These are phyloP conservation scores for Ypsolopha sequella DNA, from an alignment of 2,888 invertebrate species.

Conservation along the genomic window DNA sequence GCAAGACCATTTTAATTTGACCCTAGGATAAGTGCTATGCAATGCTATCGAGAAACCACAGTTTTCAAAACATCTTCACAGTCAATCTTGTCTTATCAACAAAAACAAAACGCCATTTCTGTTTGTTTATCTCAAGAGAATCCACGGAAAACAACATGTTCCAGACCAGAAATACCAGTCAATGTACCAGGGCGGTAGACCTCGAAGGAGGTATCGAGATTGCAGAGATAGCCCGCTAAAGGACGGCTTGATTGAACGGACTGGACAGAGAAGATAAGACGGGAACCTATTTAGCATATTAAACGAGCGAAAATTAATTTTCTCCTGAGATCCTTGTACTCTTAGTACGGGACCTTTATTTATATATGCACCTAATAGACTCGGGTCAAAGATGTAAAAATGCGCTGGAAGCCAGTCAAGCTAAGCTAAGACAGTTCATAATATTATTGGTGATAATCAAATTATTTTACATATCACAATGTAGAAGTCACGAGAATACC, in stretches of 20 bases:
- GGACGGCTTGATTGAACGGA: slow-evolving; percentile 67
- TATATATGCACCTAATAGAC: too few species aligned
- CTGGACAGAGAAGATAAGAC: slow-evolving; percentile 54
- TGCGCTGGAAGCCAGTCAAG: too few species aligned
- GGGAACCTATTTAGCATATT: slow-evolving; percentile 58
- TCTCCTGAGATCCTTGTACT: slow-evolving; percentile 14
- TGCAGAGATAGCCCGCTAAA: slow-evolving; percentile 50
- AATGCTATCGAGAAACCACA: background rate
- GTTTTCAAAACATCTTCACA: background rate
- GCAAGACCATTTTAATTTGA: background rate
- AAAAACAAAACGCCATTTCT: background rate
- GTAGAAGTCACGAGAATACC: too few species aligned
- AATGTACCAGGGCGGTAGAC: slow-evolving; percentile 43
- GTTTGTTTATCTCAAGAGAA: background rate
- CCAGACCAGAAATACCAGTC: background rate
- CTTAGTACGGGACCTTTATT: background rate
- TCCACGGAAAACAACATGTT: background rate
- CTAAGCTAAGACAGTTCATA: too few species aligned
- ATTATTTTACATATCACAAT: too few species aligned
- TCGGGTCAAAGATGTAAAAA: background rate
- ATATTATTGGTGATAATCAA: too few species aligned
- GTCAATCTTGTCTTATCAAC: background rate
- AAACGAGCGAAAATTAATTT: slow-evolving; percentile 65
- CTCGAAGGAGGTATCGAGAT: slow-evolving; percentile 37
- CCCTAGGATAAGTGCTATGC: background rate